Percentiles rank a stretch among this genome's conserved stretches.
phyloP scores from a whole-genome alignment of 2,797 vertebrate genomes.

The Echeneis naucrates region DNA sequence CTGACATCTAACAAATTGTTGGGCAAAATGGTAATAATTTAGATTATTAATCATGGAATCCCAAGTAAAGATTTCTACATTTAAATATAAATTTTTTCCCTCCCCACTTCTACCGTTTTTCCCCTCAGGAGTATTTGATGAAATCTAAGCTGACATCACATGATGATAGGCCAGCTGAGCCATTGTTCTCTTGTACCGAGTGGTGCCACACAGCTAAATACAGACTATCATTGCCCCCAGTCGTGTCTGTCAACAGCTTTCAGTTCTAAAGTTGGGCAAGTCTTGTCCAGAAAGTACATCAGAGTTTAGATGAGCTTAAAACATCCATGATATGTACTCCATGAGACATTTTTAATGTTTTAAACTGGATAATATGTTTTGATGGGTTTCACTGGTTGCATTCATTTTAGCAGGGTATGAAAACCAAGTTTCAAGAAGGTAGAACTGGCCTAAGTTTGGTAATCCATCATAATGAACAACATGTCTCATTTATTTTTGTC shows the following conservation, averaged over 20 bases:
- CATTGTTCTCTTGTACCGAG: slow-evolving; percentile 13
- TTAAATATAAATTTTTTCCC: not conserved
- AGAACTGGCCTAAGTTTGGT: not conserved
- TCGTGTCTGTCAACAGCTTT: not conserved
- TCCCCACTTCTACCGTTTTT: not conserved
- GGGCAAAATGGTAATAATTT: not conserved
- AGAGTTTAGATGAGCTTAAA: not conserved
- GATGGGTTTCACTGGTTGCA: not conserved
- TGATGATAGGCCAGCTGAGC: slow-evolving; percentile 17
- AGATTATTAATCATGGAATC: not conserved
- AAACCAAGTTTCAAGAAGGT: not conserved
- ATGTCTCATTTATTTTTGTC: slow-evolving; percentile 5
- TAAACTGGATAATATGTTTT: not conserved
- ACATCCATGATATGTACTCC: not conserved
- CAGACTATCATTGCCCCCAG: not conserved
- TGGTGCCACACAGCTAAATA: not conserved
- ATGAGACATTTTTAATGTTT: not conserved
- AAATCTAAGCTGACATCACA: slow-evolving; percentile 20
- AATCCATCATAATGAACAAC: not conserved
- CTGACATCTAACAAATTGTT: not conserved
- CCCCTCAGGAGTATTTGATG: slow-evolving; percentile 3
- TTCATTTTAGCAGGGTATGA: not conserved
- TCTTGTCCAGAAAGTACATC: not conserved
- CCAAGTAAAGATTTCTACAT: not conserved
- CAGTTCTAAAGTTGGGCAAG: not conserved